phyloP scores from a whole-genome alignment of 2,888 invertebrate species.

The Watsonalla binaria region DNA sequence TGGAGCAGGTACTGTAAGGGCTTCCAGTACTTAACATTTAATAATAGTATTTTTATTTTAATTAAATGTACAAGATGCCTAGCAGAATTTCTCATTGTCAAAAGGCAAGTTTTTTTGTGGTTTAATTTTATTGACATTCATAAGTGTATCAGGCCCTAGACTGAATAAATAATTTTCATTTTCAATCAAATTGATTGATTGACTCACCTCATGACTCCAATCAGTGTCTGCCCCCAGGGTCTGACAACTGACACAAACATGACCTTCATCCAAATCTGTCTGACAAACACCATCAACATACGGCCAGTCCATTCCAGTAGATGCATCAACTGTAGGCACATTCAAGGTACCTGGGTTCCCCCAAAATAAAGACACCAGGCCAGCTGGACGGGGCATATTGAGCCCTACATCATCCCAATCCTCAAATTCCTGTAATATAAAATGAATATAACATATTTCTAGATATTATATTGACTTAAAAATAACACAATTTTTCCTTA shows the following conservation, averaged over 20 bases:
- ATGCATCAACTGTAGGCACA: conserved; percentile 60
- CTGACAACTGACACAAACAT: conserved; percentile 66
- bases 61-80: no score
- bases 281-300: conserved; percentile 54
- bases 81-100: no score
- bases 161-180: no score
- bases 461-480: neutral
- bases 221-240: conserved; percentile 55
- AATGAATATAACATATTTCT: neutral
- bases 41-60: no score
- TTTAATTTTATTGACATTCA: no score
- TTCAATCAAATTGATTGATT: neutral
- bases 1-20: no score
- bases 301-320: conserved; percentile 67
- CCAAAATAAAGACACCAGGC: conserved; percentile 83
- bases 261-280: conserved; percentile 65
- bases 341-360: conserved; percentile 63
- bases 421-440: conserved; percentile 84
- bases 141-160: no score
- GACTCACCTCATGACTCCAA: conserved; percentile 67
- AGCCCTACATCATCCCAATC: conserved; percentile 95
- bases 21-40: no score
- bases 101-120: no score
- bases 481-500: no score
- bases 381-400: conserved; percentile 89